phyloP scores from a whole-genome alignment of 2,888 invertebrate genomes.

The Callyntrura guangdongensis region DNA sequence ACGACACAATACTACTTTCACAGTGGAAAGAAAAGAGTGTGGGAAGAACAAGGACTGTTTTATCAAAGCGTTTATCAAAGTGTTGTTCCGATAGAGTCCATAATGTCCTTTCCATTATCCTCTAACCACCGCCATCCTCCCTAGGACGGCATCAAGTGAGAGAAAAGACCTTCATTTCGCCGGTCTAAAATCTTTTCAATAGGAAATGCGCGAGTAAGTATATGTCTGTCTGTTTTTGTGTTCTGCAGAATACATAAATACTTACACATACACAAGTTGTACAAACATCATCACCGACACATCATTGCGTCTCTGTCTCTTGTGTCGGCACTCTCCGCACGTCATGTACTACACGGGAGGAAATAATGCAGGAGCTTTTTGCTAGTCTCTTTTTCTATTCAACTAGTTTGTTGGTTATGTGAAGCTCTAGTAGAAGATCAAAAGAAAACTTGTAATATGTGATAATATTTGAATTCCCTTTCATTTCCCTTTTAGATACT shows the following conservation, averaged over 20 bases:
- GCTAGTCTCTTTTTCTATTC: background rate
- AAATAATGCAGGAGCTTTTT: no score
- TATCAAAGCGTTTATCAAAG: conserved; percentile 9
- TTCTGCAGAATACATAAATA: background rate
- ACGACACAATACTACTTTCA: no score
- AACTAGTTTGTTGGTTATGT: conserved; percentile 15
- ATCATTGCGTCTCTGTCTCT: background rate
- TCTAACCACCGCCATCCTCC: background rate
- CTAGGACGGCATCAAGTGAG: conserved; percentile 23
- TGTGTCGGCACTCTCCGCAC: no score
- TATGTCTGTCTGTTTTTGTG: background rate
- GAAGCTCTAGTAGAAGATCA: conserved; percentile 44
- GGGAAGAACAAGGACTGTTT: no score
- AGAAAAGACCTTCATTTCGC: background rate
- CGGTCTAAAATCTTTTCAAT: background rate
- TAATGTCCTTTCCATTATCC: conserved; percentile 18
- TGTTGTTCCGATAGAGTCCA: conserved; percentile 11
- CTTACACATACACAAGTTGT: background rate
- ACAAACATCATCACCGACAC: background rate
- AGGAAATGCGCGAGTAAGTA: background rate
- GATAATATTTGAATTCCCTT: conserved; percentile 61
- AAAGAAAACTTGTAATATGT: conserved; percentile 51
- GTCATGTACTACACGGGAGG: no score
- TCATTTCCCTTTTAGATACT: conserved; percentile 39
- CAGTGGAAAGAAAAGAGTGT: no score